Base-by-base conservation (phyloP, 2,888 invertebrate species). In the Euproctis similis region DNA sequence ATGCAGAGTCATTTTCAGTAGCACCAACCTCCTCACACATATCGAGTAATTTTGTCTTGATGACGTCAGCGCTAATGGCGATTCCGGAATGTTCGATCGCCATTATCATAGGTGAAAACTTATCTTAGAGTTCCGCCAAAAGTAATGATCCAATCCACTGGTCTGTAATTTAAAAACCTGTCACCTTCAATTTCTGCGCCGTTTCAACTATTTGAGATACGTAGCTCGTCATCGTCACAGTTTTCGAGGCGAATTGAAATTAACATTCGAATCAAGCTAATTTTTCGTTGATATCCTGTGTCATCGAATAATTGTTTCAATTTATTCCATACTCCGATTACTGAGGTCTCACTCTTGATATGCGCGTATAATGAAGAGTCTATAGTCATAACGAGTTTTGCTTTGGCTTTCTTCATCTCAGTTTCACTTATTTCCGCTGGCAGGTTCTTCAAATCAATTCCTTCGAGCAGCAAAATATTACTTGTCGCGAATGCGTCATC, bases 161-260 rank as follows among this genome's bases (percentile, higher is more conserved):
- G 9, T 35, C 31, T 22, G 6, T 25, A 7, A 28, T 28, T 12
- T 27, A 13, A 12, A 31, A 35, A 9, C 31, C 31, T 21, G 26
- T 31, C 4, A 27, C 18, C 18, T 13, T 30, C 9, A 31, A 36
- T 20, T 19, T 21, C 4, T 32, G 29, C 7, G 27, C 29, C 3
- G 30, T 36, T n/a, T 36, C 29, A 2, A 36, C 30, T 7, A 36
- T 13, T 30, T 35, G 31, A 10, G 28, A 22, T 11, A 35, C 28
- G 12, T 35, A 28, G n/a, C 7, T 8, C 18, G 25, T 25, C 18
- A 35, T 28, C n/a, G n/a, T 28, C 25, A 12, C 35, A 19, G 21
- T 13, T 31, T 9, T 35, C 26, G 2, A 31, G 18, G 4, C 25
- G 18, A 8, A 34, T 30, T 13, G 30, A 30, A 9, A 34, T 34